These are phyloP conservation scores for Coryphaenoides rupestris DNA, from an alignment of 2,113 vertebrate species.

Conservation along the genomic window DNA sequence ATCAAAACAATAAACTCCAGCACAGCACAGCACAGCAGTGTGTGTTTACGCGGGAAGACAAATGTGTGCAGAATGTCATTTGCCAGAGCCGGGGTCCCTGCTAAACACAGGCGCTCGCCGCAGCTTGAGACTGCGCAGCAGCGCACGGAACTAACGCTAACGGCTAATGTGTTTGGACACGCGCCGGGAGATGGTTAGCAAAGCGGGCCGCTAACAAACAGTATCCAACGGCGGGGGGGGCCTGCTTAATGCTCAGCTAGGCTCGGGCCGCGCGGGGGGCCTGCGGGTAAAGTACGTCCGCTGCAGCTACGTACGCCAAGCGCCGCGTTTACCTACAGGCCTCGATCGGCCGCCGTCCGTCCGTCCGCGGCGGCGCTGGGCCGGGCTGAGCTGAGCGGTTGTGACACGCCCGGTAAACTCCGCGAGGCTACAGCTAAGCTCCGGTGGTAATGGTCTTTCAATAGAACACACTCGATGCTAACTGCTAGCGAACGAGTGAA, in stretches of 20 bases:
- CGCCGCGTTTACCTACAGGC: slow-evolving; percentile 23
- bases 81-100: slow-evolving; percentile 46
- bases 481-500: slow-evolving; percentile 76
- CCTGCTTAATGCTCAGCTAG: slow-evolving; percentile 41
- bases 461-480: slow-evolving; percentile 54
- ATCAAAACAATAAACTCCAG: slow-evolving; percentile 42
- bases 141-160: slow-evolving; percentile 45
- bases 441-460: slow-evolving; percentile 48
- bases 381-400: slow-evolving; percentile 49
- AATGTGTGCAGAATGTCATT: slow-evolving; percentile 3
- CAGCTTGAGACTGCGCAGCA: slow-evolving; percentile 51
- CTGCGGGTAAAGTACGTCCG: slow-evolving; percentile 34
- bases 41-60: background rate
- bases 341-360: slow-evolving; percentile 43
- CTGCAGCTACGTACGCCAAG: slow-evolving; percentile 38
- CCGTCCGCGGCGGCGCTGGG: too few species aligned
- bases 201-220: slow-evolving; percentile 38
- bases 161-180: slow-evolving; percentile 60
- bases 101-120: slow-evolving; percentile 43
- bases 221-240: slow-evolving; percentile 29
- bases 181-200: slow-evolving; percentile 49
- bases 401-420: slow-evolving; percentile 57
- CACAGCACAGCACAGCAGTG: background rate
- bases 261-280: slow-evolving; percentile 14
- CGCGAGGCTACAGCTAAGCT: slow-evolving; percentile 50